Percentiles rank a stretch among this genome's conserved stretches.
Conservation (phyloP, 1,140 invertebrate species). For the Pollicipes pollicipes region DNA sequence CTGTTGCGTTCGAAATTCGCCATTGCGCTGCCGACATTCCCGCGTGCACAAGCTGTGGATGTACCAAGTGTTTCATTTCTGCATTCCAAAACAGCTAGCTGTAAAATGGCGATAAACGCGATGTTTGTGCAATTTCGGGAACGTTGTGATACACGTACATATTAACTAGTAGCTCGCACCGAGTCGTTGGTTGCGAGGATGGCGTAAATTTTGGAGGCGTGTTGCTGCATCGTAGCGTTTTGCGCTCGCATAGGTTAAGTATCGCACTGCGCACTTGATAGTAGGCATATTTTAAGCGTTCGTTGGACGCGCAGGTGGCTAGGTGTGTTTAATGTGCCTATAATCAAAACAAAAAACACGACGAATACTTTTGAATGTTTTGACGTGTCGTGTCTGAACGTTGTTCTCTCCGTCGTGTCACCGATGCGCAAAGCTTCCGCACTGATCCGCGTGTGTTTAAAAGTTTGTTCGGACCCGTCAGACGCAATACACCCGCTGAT, state of each 20-base stretch:
- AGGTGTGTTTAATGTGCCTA: neutral
- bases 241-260: neutral
- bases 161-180: neutral
- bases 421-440: neutral
- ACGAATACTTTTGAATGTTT: neutral
- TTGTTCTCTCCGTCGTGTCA: neutral
- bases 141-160: neutral
- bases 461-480: neutral
- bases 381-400: neutral
- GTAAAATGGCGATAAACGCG: neutral
- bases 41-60: neutral
- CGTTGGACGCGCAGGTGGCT: neutral
- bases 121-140: neutral
- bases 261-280: neutral
- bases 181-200: too few species aligned
- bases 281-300: neutral
- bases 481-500: neutral
- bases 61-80: neutral
- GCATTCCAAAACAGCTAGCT: neutral
- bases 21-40: neutral
- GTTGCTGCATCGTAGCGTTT: neutral
- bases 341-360: constrained; percentile 2
- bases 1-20: too few species aligned
- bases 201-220: neutral
- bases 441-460: neutral